A percentile compares a stretch with the other conserved stretches of the same genome.
Conservation (phyloP, 2,888 invertebrate genomes). For the Fabriciana adippe region DNA sequence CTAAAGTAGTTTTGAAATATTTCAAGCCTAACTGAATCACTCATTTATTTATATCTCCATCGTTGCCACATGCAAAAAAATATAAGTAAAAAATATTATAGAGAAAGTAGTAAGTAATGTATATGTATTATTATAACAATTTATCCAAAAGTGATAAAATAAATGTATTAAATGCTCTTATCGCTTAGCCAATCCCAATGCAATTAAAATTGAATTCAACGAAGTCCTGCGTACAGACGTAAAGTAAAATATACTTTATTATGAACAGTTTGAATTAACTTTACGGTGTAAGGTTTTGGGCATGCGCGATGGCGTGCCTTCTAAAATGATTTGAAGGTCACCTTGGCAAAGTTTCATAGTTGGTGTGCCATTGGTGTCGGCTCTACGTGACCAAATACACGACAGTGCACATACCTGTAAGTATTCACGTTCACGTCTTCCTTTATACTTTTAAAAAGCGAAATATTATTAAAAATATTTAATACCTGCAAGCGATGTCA, state of each 20-base stretch:
- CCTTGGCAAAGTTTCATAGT: slow-evolving; percentile 52
- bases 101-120: too few relatives aligned
- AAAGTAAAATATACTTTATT: slow-evolving; percentile 16
- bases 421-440: not conserved
- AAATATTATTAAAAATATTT: too few relatives aligned
- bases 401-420: not conserved
- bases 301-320: slow-evolving; percentile 69
- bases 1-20: too few relatives aligned
- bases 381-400: slow-evolving; percentile 17
- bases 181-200: not conserved
- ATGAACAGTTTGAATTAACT: slow-evolving; percentile 46
- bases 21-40: too few relatives aligned
- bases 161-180: not conserved
- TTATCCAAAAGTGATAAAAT: not conserved
- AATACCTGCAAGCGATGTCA: too few relatives aligned
- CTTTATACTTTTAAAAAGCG: not conserved
- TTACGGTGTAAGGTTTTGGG: slow-evolving; percentile 50
- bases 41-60: too few relatives aligned
- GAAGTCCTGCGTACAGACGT: slow-evolving; percentile 23
- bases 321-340: slow-evolving; percentile 72
- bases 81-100: too few relatives aligned
- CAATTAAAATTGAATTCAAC: not conserved
- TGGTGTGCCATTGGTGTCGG: slow-evolving; percentile 6
- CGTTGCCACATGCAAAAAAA: too few relatives aligned
- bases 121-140: not conserved